These are phyloP conservation scores for Phymatocera aterrima DNA, from an alignment of 2,888 invertebrate species.

Conservation along the genomic window DNA sequence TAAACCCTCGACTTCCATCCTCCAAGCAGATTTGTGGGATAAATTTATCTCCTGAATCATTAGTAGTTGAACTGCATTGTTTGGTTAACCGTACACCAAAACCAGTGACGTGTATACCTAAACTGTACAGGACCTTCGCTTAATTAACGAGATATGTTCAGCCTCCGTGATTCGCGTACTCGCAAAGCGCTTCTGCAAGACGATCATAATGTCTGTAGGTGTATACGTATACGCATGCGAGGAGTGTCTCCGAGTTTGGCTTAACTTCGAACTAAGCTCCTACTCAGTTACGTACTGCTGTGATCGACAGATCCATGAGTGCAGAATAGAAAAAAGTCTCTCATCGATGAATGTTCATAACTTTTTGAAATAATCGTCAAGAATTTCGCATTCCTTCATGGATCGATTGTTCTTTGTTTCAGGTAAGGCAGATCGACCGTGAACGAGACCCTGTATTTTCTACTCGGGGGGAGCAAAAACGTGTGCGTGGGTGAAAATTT, in stretches of 20 bases:
- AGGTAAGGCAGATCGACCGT: conserved; percentile 3
- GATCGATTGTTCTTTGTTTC: conserved; percentile 5
- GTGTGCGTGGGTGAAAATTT: not conserved
- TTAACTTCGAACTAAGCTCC: not conserved
- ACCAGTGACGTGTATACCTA: not conserved
- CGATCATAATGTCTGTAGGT: not conserved
- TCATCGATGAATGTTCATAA: not conserved
- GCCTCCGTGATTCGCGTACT: conserved; percentile 19
- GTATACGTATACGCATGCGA: not conserved
- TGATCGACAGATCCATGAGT: no score
- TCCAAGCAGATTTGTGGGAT: conserved; percentile 19
- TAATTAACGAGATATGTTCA: conserved; percentile 41
- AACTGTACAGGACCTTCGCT: not conserved
- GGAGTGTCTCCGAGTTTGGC: not conserved
- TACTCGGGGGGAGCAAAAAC: not conserved
- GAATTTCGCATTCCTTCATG: no score
- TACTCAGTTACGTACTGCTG: not conserved
- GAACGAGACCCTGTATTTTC: not conserved
- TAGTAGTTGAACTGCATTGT: conserved; percentile 40
- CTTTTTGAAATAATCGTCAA: not conserved
- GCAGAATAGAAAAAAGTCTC: not conserved
- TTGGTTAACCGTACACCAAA: conserved; percentile 19
- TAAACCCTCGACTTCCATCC: conserved; percentile 40
- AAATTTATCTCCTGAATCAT: conserved; percentile 39
- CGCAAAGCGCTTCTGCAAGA: not conserved